phyloP scores from a whole-genome alignment of 2,113 vertebrate species.

The Psophia crepitans region DNA sequence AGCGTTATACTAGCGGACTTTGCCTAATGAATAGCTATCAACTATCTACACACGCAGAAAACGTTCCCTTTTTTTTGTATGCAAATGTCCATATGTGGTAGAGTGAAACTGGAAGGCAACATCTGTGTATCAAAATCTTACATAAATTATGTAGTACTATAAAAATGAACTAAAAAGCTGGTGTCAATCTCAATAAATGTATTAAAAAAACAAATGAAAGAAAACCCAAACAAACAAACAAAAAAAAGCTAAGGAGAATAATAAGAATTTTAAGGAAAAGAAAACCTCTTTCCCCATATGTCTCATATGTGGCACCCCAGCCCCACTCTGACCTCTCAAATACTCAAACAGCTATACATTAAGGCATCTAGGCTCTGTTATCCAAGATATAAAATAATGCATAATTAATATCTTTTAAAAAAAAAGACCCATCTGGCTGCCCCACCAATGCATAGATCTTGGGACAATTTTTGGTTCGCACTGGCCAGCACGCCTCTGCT shows the following conservation, averaged over 20 bases:
- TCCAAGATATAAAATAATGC: background rate
- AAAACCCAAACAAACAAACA: background rate
- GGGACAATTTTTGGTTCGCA: rapidly evolving
- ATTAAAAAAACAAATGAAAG: too few species aligned
- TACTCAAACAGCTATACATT: background rate
- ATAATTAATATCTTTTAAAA: background rate
- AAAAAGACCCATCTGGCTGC: background rate
- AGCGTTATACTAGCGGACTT: slow-evolving; percentile 27
- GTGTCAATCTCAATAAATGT: background rate
- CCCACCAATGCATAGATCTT: background rate
- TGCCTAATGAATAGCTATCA: background rate
- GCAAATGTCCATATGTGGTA: background rate
- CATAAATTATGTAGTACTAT: background rate
- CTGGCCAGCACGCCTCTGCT: background rate
- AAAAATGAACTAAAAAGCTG: background rate
- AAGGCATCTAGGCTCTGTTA: background rate
- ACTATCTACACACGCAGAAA: background rate
- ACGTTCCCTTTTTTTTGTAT: background rate
- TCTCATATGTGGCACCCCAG: background rate
- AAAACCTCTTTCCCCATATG: background rate
- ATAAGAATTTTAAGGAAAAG: background rate
- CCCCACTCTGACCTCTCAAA: background rate
- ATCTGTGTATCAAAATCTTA: background rate
- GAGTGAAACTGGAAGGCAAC: background rate
- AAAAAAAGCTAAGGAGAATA: background rate